phyloP scores from a whole-genome alignment of 2,888 invertebrate genomes.

The Aleiodes alternator region DNA sequence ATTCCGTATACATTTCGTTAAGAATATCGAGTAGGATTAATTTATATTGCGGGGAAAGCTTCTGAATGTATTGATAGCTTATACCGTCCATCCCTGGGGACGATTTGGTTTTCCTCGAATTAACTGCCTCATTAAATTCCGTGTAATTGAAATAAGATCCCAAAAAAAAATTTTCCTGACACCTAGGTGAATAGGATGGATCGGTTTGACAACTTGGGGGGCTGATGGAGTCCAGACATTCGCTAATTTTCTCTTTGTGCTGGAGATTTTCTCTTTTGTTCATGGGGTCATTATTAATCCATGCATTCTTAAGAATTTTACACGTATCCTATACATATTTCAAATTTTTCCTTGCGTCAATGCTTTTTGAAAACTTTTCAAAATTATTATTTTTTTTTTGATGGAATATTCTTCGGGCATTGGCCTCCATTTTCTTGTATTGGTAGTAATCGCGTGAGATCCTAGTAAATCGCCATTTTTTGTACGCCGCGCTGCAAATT shows the following conservation, averaged over 20 bases:
- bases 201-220: conserved; percentile 32
- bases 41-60: conserved; percentile 43
- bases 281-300: conserved; percentile 33
- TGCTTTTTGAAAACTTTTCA: background rate
- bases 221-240: conserved; percentile 31
- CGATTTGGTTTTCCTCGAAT: conserved; percentile 44
- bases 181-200: background rate
- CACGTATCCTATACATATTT: conserved; percentile 48
- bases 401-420: background rate
- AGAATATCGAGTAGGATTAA: conserved; percentile 49
- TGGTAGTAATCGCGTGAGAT: background rate
- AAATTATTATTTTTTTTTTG: conserved; percentile 2
- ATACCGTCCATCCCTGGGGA: conserved; percentile 53
- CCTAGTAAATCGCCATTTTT: background rate
- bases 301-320: conserved; percentile 48
- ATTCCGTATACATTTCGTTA: conserved; percentile 44
- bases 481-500: background rate
- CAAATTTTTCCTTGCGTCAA: conserved; percentile 2
- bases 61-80: conserved; percentile 46
- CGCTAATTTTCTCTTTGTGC: background rate
- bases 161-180: background rate
- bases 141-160: conserved; percentile 40
- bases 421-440: background rate
- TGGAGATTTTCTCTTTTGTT: background rate
- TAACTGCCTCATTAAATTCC: conserved; percentile 47